A percentile compares a stretch with the other conserved stretches of the same genome.
Evolutionary conservation across 2,888 invertebrate genomes (phyloP).

Genomic region (Chalcosyrphus nemorum): DNA sequence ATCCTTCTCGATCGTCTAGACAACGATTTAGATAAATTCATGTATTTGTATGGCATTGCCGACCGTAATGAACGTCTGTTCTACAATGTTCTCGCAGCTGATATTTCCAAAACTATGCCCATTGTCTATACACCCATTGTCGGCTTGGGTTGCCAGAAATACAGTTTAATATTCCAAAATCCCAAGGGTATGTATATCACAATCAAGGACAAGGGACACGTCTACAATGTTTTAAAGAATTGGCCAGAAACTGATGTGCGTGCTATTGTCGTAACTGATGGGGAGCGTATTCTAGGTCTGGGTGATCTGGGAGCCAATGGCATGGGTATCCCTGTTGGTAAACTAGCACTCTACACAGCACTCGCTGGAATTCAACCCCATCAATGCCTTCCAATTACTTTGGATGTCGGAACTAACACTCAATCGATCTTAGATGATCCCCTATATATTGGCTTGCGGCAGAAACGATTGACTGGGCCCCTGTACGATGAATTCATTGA

Average conservation of each 20-base stretch:
- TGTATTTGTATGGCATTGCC: constrained; percentile 89
- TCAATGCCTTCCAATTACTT: constrained; percentile 95
- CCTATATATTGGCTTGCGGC: constrained; percentile 95
- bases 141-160: constrained; percentile 98
- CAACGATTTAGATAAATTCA: neutral
- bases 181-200: constrained; percentile 98
- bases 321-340: constrained; percentile 99
- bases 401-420: constrained; percentile 96
- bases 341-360: constrained; percentile 97
- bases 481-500: constrained; percentile 97
- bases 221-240: constrained; percentile 92
- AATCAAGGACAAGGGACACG: constrained; percentile 96
- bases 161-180: constrained; percentile 93
- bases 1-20: constrained; percentile 87
- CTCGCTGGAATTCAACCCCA: constrained; percentile 97
- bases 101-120: constrained; percentile 97
- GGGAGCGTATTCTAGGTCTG: constrained; percentile 97
- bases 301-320: constrained; percentile 99
- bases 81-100: constrained; percentile 93
- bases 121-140: constrained; percentile 99
- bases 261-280: constrained; percentile 98
- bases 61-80: constrained; percentile 98
- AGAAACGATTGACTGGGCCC: constrained; percentile 90
- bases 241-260: constrained; percentile 94
- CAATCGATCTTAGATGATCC: constrained; percentile 94